Evolutionary conservation across 92 coral and sea anemone species (phyloP).

Genomic region (Palythoa grandiflora): DNA sequence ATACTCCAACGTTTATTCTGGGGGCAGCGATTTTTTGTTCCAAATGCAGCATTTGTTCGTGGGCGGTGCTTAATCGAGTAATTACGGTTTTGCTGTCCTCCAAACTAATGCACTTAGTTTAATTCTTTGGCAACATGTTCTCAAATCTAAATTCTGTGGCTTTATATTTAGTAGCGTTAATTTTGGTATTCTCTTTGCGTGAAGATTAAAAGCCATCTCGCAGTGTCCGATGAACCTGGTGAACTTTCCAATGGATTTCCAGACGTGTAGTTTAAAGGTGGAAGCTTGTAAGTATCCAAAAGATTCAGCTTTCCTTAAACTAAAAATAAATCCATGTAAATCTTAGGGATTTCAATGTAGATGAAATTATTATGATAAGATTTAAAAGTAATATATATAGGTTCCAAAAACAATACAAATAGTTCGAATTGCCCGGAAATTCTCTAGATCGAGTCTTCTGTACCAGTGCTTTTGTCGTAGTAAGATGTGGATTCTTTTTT

Average conservation of each 20-base stretch:
- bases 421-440: too few relatives aligned
- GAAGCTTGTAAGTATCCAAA: conserved; percentile 82
- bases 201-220: conserved; percentile 79
- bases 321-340: not conserved
- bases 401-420: too few relatives aligned
- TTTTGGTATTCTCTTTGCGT: not conserved
- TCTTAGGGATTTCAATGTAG: not conserved
- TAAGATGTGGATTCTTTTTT: too few relatives aligned
- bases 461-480: too few relatives aligned
- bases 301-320: not conserved
- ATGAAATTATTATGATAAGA: not conserved
- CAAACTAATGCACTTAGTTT: too few relatives aligned
- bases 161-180: not conserved
- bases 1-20: too few relatives aligned
- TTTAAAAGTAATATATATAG: not conserved
- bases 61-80: too few relatives aligned
- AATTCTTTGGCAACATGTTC: not conserved
- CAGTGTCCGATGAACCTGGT: conserved; percentile 87
- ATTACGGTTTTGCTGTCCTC: too few relatives aligned
- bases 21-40: too few relatives aligned
- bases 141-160: not conserved
- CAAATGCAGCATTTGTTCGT: too few relatives aligned
- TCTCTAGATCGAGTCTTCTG: too few relatives aligned
- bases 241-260: conserved; percentile 87
- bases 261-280: conserved; percentile 77